Conservation (phyloP, 2,113 vertebrate genomes). For the Callipepla squamata region DNA sequence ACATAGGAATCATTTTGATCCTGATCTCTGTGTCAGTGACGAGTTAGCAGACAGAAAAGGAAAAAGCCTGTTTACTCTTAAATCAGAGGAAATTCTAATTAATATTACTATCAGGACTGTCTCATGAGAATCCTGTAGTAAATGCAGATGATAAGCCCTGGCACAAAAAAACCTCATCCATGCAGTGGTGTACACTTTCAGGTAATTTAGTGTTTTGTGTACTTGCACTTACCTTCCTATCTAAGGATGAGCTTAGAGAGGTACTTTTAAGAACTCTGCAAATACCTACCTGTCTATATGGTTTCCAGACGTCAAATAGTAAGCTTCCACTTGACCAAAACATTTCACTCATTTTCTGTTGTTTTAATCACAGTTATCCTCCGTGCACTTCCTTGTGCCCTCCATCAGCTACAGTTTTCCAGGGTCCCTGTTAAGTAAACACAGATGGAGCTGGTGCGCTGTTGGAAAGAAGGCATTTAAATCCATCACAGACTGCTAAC, state of each 20-base stretch:
- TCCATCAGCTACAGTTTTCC: not conserved
- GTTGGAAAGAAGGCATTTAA: not conserved
- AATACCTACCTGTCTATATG: not conserved
- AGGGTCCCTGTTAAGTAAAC: not conserved
- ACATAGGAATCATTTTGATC: rapidly evolving
- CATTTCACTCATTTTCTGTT: not conserved
- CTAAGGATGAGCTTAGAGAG: not conserved
- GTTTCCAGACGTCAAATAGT: not conserved
- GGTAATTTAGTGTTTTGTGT: not conserved
- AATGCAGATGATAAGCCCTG: not conserved
- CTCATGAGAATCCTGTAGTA: not conserved
- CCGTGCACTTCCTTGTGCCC: not conserved
- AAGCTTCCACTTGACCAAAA: not conserved
- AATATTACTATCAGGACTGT: not conserved
- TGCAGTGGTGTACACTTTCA: not conserved
- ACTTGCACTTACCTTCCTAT: not conserved
- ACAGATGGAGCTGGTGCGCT: not conserved
- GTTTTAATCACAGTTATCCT: not conserved
- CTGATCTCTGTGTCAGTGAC: not conserved
- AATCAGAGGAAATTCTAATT: not conserved
- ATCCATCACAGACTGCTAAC: not conserved
- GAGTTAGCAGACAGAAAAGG: not conserved
- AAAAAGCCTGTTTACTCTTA: not conserved
- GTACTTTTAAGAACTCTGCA: not conserved
- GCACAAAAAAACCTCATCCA: not conserved